Base-by-base conservation (phyloP, 53 echinoderm and acorn worm genomes). In the Zoroaster sp. region DNA sequence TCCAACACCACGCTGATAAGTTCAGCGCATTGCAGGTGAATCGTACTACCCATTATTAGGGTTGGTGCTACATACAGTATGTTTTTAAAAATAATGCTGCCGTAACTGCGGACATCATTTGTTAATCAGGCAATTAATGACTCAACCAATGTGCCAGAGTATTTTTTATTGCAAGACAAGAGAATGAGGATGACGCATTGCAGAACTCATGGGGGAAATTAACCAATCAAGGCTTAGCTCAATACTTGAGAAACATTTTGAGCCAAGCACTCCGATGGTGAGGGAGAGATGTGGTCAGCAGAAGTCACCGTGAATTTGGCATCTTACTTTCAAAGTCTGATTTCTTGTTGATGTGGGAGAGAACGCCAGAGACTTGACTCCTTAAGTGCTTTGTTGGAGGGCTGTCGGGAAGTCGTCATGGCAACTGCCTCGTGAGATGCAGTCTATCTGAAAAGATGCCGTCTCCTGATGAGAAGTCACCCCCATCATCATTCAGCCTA, bases 361-460 rank as follows among this genome's bases (percentile, higher is more conserved):
- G n/a, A n/a, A n/a, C n/a, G 55, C 55, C 55, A n/a, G 6, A 54
- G 55, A 21, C 55, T 54, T n/a, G n/a, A 54, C 55, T 21, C 55
- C 55, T 20, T 54, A 69, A 78, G 78, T 78, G 78, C 54, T 59
- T 42, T 66, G 12, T 30, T 23, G 36, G 7, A 47, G 10, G 35
- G 49, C 47, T 33, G 33, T 20, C 55, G 9, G 55, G n/a, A 23
- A 54, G 70, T 83, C 46, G 47, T 35, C 83, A 83, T 35, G 49
- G 83, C 20, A 21, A 83, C 35, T 11, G 49, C 14, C 70, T 47
- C 83, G 4, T n/a, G 70, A 83, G 83, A 83, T 49, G 69, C 47
- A 33, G 70, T 41, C 36, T 65, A 47, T 10, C 49, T 35, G 69
- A 12, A 35, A 69, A 69, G 33, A 13, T 69, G 34, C 35, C 4